Percentiles rank a stretch among this genome's conserved stretches.
These are phyloP conservation scores for Anthrax anthrax DNA, from an alignment of 2,888 invertebrate genomes.

Conservation along the genomic window DNA sequence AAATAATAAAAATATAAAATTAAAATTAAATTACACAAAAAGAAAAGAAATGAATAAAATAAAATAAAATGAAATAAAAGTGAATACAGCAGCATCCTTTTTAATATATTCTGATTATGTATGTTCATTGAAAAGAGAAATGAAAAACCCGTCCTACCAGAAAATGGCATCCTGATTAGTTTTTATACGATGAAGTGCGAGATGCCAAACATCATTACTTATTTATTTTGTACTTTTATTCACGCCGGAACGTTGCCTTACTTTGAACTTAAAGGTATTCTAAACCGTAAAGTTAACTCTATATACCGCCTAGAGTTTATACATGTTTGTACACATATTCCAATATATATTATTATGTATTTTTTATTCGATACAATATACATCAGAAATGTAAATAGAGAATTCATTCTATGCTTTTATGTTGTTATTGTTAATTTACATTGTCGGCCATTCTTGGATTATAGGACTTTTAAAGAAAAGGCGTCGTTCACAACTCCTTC, in stretches of 20 bases:
- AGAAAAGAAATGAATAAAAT: not conserved
- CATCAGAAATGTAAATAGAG: no score
- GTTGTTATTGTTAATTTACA: not conserved
- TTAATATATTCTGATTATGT: no score
- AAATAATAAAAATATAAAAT: not conserved
- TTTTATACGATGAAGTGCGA: slow-evolving; percentile 12
- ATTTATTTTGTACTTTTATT: slow-evolving; percentile 5
- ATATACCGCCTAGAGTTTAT: no score
- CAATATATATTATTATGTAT: no score
- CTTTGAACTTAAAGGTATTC: no score
- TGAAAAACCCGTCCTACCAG: slow-evolving; percentile 11
- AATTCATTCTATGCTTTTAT: not conserved
- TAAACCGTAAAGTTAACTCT: no score
- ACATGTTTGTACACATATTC: no score
- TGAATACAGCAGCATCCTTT: no score
- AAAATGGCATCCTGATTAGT: slow-evolving; percentile 13
- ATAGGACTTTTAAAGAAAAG: not conserved
- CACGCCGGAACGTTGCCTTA: not conserved
- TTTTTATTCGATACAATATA: no score
- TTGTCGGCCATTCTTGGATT: not conserved
- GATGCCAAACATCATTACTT: slow-evolving; percentile 12
- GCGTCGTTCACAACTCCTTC: not conserved
- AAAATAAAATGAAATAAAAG: not conserved
- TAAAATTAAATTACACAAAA: not conserved
- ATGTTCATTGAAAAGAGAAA: no score